Base-by-base conservation (phyloP, 2,888 invertebrate genomes). In the Drosophila merina region DNA sequence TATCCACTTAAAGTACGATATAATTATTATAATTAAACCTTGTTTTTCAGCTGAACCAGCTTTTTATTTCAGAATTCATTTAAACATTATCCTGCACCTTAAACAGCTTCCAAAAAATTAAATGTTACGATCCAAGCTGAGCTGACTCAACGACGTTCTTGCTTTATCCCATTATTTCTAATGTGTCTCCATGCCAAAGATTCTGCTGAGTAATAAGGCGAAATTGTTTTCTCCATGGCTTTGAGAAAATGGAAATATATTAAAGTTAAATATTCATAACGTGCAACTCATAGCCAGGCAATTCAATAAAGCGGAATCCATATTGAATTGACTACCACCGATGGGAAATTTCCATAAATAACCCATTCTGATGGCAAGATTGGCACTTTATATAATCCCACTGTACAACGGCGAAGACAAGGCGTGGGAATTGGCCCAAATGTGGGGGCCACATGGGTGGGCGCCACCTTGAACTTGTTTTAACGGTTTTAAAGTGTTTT, bases 221-320 rank as follows among this genome's bases (percentile, higher is more conserved):
- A 69, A 57, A 67, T 67, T 69, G 70, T 57, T 57, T 67, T 50
- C 49, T n/a, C 57, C 57, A 49, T 44, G 48, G 40, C 20, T 47
- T 6, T n/a, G 38, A 10, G 10, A 7, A 40, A 48, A 49, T 57
- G 66, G 31, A 45, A 57, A 50, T 31, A 42, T 38, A 68, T 69
- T 69, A 67, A 67, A 40, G 30, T 69, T 9, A 67, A 67, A 69
- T 69, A 69, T 67, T 49, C 50, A 67, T 70, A 57, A 70, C 38
- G 57, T 57, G 58, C 57, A 67, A 38, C 49, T 44, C 36, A 56
- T 40, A 9, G 33, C 26, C 36, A 38, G 57, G 25, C 72, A 56
- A 70, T 72, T 70, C 55, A 70, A 72, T 70, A 70, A 69, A 45
- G 38, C 45, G 50, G 31, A 57, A 67, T 50, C 26, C 50, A 51